These are phyloP conservation scores for Anoplophora glabripennis DNA, from an alignment of 1,140 invertebrate species.

Conservation along the genomic window DNA sequence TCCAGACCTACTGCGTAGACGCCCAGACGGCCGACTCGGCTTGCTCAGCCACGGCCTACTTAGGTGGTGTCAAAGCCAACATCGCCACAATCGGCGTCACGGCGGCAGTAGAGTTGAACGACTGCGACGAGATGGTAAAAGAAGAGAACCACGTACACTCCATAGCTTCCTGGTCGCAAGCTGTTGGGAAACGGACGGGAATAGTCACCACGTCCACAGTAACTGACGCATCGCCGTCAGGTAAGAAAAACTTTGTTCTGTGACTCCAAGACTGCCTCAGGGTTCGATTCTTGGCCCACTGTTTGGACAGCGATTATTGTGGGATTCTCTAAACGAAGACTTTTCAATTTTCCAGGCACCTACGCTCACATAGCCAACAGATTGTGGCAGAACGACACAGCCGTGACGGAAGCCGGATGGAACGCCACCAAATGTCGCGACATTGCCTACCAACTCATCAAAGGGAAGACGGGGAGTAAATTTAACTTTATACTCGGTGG, in stretches of 20 bases:
- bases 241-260: slow-evolving; percentile 9
- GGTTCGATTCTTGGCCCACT: too few relatives aligned
- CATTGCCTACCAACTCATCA: slow-evolving; percentile 72
- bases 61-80: slow-evolving; percentile 83
- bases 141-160: slow-evolving; percentile 59
- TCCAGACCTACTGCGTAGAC: slow-evolving; percentile 80
- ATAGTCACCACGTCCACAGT: slow-evolving; percentile 76
- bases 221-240: slow-evolving; percentile 75
- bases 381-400: slow-evolving; percentile 73
- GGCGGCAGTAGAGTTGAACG: slow-evolving; percentile 57
- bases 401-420: slow-evolving; percentile 50
- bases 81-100: slow-evolving; percentile 75
- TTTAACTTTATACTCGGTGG: slow-evolving; percentile 72
- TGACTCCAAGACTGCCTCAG: too few relatives aligned
- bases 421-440: slow-evolving; percentile 60
- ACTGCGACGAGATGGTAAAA: slow-evolving; percentile 58
- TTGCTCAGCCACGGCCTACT: slow-evolving; percentile 71
- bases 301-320: not conserved
- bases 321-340: too few relatives aligned
- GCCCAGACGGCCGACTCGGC: slow-evolving; percentile 72
- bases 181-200: slow-evolving; percentile 70
- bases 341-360: slow-evolving; percentile 53
- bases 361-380: slow-evolving; percentile 77
- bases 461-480: slow-evolving; percentile 60
- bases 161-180: slow-evolving; percentile 69